A percentile compares a stretch with the other conserved stretches of the same genome.
Evolutionary conservation across 2,888 invertebrate genomes (phyloP).

Genomic region (Lamproptera curius): DNA sequence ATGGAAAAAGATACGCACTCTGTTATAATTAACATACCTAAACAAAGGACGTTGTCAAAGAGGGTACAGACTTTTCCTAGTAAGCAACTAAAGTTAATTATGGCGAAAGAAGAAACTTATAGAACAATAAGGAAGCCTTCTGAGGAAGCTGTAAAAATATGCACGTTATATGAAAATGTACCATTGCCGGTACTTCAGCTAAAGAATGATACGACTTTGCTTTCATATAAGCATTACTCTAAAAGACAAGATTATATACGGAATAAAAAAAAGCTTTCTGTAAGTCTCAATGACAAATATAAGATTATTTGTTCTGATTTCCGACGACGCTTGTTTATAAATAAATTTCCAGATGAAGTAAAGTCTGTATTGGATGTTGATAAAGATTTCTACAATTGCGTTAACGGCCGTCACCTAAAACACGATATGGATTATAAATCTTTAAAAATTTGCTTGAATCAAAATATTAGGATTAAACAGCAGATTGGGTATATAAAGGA

Average conservation of each 20-base stretch:
- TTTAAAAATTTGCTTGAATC: slow-evolving; percentile 38
- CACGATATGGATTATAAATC: slow-evolving; percentile 26
- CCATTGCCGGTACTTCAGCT: slow-evolving; percentile 35
- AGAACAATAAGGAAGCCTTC: slow-evolving; percentile 28
- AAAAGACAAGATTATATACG: slow-evolving; percentile 40
- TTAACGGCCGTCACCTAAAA: slow-evolving; percentile 46
- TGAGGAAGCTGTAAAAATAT: slow-evolving; percentile 30
- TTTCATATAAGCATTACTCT: slow-evolving; percentile 45
- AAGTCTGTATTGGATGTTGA: slow-evolving; percentile 45
- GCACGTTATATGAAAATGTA: slow-evolving; percentile 33
- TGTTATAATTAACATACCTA: slow-evolving; percentile 39
- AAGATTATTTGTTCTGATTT: slow-evolving; percentile 45
- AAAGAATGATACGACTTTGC: slow-evolving; percentile 40
- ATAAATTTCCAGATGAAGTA: slow-evolving; percentile 39
- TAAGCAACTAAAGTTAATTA: background rate
- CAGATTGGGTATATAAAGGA: slow-evolving; percentile 66
- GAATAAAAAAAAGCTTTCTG: slow-evolving; percentile 35
- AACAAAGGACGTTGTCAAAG: slow-evolving; percentile 29
- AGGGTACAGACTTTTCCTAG: slow-evolving; percentile 2
- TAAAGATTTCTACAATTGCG: slow-evolving; percentile 41
- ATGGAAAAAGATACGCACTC: slow-evolving; percentile 36
- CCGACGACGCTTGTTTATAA: slow-evolving; percentile 37
- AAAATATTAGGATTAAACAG: slow-evolving; percentile 39
- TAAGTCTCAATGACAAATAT: slow-evolving; percentile 43
- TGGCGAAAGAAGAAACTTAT: background rate